Evolutionary conservation across 2,888 invertebrate species (phyloP), one percentile per base, ranked within the genome.

Genomic region (Pachycephus smyrnensis): DNA sequence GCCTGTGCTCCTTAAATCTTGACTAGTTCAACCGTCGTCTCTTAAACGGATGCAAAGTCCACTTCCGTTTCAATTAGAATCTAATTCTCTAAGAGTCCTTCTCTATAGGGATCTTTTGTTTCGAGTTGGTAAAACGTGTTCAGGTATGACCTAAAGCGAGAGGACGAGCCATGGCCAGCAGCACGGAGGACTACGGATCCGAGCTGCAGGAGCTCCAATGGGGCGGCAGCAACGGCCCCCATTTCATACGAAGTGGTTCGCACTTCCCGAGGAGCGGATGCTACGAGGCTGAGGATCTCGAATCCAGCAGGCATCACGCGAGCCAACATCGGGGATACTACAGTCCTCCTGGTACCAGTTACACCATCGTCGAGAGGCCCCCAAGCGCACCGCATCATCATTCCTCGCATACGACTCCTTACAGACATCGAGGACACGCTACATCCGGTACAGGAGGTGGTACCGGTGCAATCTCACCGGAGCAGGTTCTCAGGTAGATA

Each of bases 281-380:
- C 81, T 92, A 90, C 86, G 91, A 92, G 79, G 91, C 91, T 12
- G 91, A 91, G 85, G 91, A 91, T 82, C 88, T 90, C 76, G 91
- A 91, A 79, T 87, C 89, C 77, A 86, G 92, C 82, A 92, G 92
- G 36, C 88, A 88, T 92, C 95, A 85, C 93, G 94, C 83, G 94
- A 69, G 11, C 69, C 96, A 84, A 95, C 96, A 83, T 93, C 95
- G 83, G 37, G 91, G 91, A n/a, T 97, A 97, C 92, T 97, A 97
- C 92, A 97, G 97, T 83, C 97, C 97, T 79, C 97, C 97, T 37
- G 97, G 97, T 82, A 97, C 97, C 84, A 96, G 96, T 79, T 97
- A 97, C 92, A 97, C 97, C 89, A 97, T 97, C 91, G 95, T 97
- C 88, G 97, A 97, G 92, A 93, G 96, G 82, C 95, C 95, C 81